Conservation (phyloP, 2,113 vertebrate species). For the Tamias sibiricus region DNA sequence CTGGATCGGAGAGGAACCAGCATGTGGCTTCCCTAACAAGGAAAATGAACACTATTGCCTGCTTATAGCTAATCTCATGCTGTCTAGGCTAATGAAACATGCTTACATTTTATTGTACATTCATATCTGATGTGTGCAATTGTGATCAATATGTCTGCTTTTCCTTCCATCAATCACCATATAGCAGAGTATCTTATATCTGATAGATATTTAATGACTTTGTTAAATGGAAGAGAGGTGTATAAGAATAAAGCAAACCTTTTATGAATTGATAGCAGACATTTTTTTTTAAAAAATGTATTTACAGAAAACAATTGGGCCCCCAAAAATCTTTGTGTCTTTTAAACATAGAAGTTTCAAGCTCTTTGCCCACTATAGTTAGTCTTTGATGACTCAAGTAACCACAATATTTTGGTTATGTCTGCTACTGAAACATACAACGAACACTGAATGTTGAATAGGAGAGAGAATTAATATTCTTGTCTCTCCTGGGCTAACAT, state of each 20-base stretch:
- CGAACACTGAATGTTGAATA: background rate
- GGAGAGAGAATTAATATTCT: background rate
- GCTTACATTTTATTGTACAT: background rate
- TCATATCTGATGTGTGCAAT: background rate
- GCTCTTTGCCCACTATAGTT: background rate
- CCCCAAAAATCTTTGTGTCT: background rate
- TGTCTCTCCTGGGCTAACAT: background rate
- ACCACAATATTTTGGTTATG: background rate
- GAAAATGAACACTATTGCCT: background rate
- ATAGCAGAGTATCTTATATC: background rate
- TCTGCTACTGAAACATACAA: background rate
- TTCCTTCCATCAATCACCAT: background rate
- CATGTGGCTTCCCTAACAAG: accelerated
- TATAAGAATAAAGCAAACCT: background rate
- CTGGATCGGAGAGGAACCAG: background rate
- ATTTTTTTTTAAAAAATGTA: background rate
- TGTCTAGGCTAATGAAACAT: background rate
- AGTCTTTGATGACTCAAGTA: background rate
- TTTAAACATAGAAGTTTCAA: background rate
- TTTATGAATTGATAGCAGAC: background rate
- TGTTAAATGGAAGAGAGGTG: background rate
- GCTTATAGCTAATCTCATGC: background rate
- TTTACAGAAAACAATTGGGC: background rate
- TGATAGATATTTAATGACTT: background rate
- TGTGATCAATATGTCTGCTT: background rate